Evolutionary conservation across 2,113 vertebrate species (phyloP).

Genomic region (Eulacestoma nigropectus): DNA sequence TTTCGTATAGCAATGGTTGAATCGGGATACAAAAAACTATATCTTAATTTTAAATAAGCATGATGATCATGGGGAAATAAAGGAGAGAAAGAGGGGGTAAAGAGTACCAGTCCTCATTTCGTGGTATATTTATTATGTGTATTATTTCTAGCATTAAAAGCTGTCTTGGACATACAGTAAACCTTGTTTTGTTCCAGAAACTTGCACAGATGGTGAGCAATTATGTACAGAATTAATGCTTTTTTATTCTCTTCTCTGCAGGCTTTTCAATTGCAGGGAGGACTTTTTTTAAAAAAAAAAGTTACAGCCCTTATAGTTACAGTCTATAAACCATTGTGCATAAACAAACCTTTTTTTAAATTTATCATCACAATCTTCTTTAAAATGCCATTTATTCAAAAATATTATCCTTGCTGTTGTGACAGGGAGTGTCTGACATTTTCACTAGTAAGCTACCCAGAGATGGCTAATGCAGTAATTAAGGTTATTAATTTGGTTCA

Average conservation of each 20-base stretch:
- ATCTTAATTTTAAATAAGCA: neutral
- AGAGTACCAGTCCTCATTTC: neutral
- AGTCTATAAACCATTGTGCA: neutral
- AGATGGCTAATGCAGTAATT: neutral
- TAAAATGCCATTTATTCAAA: neutral
- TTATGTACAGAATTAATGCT: neutral
- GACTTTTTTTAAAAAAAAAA: neutral
- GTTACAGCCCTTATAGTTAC: neutral
- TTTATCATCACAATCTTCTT: neutral
- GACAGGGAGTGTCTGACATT: neutral
- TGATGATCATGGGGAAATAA: neutral
- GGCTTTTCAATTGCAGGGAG: neutral
- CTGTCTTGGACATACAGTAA: neutral
- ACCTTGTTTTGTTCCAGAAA: neutral
- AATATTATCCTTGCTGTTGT: neutral
- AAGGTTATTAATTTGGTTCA: neutral
- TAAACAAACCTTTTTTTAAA: neutral
- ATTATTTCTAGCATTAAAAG: neutral
- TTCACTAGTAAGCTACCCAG: neutral
- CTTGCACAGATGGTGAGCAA: constrained; percentile 31
- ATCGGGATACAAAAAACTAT: neutral
- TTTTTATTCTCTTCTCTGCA: neutral
- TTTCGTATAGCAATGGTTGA: neutral
- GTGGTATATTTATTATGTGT: neutral
- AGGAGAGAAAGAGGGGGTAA: neutral